These are phyloP conservation scores for Oreochromis grahami DNA, from an alignment of 2,797 vertebrate genomes.

Conservation along the genomic window DNA sequence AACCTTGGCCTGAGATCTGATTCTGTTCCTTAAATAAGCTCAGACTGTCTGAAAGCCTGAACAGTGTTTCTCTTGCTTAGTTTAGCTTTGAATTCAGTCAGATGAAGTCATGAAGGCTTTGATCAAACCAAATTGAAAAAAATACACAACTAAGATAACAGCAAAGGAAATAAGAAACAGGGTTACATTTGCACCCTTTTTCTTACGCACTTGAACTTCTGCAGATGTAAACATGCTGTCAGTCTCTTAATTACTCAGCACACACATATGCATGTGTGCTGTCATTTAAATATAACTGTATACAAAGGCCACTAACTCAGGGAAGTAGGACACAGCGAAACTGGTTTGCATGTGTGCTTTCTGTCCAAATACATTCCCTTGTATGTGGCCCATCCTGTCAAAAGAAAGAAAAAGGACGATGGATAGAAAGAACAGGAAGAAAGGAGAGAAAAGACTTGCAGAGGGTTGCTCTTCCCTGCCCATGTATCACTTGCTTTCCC, in stretches of 20 bases:
- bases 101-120: constrained; percentile 34
- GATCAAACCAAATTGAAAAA: constrained; percentile 41
- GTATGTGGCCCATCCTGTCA: constrained; percentile 16
- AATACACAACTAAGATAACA: constrained; percentile 14
- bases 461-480: constrained; percentile 49
- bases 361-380: background rate
- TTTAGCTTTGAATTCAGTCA: constrained; percentile 44
- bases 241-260: constrained; percentile 10
- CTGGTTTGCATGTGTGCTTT: background rate
- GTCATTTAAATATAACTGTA: background rate
- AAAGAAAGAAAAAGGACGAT: constrained; percentile 3
- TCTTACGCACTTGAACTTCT: constrained; percentile 24
- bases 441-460: constrained; percentile 54
- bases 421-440: constrained; percentile 45
- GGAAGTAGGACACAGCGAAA: constrained; percentile 2
- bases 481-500: constrained; percentile 60
- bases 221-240: constrained; percentile 54
- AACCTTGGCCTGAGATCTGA: constrained; percentile 8
- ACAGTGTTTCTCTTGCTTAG: constrained; percentile 45
- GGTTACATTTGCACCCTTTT: background rate
- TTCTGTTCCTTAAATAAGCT: constrained; percentile 47
- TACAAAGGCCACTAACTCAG: background rate
- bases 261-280: constrained; percentile 6
- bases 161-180: constrained; percentile 43
- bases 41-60: constrained; percentile 37